phyloP scores from a whole-genome alignment of 2,113 vertebrate species.

The Rhinogobius similis region DNA sequence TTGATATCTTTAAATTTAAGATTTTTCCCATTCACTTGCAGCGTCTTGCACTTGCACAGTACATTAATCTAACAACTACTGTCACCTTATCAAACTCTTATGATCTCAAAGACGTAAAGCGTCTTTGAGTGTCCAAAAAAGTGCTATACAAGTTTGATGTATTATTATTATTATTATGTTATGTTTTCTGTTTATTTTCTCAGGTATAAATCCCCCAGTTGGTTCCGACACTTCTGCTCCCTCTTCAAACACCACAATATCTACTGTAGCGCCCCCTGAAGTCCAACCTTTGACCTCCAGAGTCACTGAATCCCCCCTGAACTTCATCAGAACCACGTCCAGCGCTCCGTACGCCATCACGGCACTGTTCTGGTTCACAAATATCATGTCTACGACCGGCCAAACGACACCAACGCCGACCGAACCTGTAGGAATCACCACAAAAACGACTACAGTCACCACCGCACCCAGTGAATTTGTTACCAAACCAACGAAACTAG shows the following conservation, averaged over 20 bases:
- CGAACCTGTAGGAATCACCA: conserved; percentile 40
- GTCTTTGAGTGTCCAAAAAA: too few relatives aligned
- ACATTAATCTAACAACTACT: too few relatives aligned
- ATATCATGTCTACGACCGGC: not conserved
- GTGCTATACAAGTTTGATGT: too few relatives aligned
- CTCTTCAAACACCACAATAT: conserved; percentile 7
- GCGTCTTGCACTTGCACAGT: too few relatives aligned
- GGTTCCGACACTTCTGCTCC: conserved; percentile 7
- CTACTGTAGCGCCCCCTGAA: conserved; percentile 11
- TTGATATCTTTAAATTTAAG: too few relatives aligned
- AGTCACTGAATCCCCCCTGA: conserved; percentile 37
- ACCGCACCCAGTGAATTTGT: conserved; percentile 37
- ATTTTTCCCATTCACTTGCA: too few relatives aligned
- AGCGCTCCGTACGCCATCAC: conserved; percentile 38
- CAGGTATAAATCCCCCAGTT: conserved; percentile 8
- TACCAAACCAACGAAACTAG: conserved; percentile 30
- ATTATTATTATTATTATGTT: too few relatives aligned
- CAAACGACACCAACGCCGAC: not conserved
- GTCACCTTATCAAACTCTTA: too few relatives aligned
- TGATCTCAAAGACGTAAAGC: too few relatives aligned
- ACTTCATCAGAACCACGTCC: conserved; percentile 29
- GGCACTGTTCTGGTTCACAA: conserved; percentile 43
- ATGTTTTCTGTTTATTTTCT: not conserved
- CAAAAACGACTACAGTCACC: conserved; percentile 32
- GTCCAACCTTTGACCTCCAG: conserved; percentile 49